These are phyloP conservation scores for Matsumyia berberina DNA, from an alignment of 2,888 invertebrate species.

Conservation along the genomic window DNA sequence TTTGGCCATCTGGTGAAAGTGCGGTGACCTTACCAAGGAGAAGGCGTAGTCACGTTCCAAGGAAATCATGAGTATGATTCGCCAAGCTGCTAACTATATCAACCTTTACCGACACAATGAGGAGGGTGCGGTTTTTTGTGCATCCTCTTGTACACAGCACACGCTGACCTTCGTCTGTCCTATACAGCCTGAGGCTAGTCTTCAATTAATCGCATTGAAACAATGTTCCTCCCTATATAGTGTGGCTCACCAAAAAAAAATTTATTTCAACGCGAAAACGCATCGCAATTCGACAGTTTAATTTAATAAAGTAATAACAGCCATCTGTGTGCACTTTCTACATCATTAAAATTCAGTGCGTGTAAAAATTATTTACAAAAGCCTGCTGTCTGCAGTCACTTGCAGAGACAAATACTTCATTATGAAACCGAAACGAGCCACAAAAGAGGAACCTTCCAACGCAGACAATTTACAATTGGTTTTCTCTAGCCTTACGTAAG, in stretches of 20 bases:
- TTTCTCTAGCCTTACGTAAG: slow-evolving; percentile 40
- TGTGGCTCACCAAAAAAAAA: neutral
- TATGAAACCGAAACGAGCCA: slow-evolving; percentile 22
- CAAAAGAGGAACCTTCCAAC: slow-evolving; percentile 4
- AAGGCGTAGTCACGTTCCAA: too few species aligned
- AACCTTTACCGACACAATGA: too few species aligned
- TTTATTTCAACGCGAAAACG: slow-evolving; percentile 13
- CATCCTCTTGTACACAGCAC: too few species aligned
- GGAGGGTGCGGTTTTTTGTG: too few species aligned
- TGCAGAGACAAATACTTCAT: slow-evolving; percentile 7
- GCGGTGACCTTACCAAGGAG: too few species aligned
- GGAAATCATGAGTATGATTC: too few species aligned
- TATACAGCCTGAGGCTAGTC: too few species aligned
- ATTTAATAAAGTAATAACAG: slow-evolving; percentile 1
- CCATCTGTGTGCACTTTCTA: slow-evolving; percentile 49
- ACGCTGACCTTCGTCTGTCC: too few species aligned
- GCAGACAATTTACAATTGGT: neutral
- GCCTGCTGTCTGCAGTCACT: slow-evolving; percentile 3
- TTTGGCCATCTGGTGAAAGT: too few species aligned
- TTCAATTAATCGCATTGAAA: too few species aligned
- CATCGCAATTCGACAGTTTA: slow-evolving; percentile 27
- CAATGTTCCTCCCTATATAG: neutral
- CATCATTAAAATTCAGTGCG: slow-evolving; percentile 60
- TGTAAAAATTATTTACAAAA: slow-evolving; percentile 17
- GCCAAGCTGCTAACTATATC: too few species aligned